Percentiles rank a stretch among this genome's conserved stretches.
These are phyloP conservation scores for Ophion slaviceki DNA, from an alignment of 2,888 invertebrate genomes.

Conservation along the genomic window DNA sequence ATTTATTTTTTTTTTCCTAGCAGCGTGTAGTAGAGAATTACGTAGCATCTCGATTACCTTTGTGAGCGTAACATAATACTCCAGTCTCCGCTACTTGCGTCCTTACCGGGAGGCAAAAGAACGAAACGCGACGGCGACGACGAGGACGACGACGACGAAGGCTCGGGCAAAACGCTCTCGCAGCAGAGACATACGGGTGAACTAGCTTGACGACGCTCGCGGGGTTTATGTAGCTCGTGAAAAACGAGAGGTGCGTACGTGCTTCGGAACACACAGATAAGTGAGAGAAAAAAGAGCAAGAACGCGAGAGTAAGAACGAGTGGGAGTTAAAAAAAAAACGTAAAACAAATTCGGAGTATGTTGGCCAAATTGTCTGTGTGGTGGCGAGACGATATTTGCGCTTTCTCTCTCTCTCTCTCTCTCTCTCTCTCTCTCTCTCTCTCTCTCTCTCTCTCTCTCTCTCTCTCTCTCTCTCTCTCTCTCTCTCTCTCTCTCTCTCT, in stretches of 20 bases:
- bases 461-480: background rate
- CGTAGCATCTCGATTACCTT: slow-evolving; percentile 66
- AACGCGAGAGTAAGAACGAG: background rate
- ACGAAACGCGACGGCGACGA: slow-evolving; percentile 45
- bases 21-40: slow-evolving; percentile 52
- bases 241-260: slow-evolving; percentile 56
- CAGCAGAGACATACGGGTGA: slow-evolving; percentile 37
- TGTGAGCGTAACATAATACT: slow-evolving; percentile 61
- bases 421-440: background rate
- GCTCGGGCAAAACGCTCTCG: slow-evolving; percentile 38
- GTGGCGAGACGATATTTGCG: background rate
- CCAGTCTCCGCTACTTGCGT: slow-evolving; percentile 60
- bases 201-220: slow-evolving; percentile 37
- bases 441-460: background rate
- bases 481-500: too few species aligned
- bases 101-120: slow-evolving; percentile 61
- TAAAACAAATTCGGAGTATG: background rate
- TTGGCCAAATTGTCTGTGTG: background rate
- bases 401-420: background rate
- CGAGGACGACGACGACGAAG: slow-evolving; percentile 46
- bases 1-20: background rate
- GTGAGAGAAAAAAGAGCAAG: slow-evolving; percentile 7
- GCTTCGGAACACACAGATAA: slow-evolving; percentile 27
- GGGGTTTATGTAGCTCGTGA: slow-evolving; percentile 24
- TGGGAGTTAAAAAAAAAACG: background rate